These are phyloP conservation scores for Apotomis betuletana DNA, from an alignment of 2,888 invertebrate species.

Conservation along the genomic window DNA sequence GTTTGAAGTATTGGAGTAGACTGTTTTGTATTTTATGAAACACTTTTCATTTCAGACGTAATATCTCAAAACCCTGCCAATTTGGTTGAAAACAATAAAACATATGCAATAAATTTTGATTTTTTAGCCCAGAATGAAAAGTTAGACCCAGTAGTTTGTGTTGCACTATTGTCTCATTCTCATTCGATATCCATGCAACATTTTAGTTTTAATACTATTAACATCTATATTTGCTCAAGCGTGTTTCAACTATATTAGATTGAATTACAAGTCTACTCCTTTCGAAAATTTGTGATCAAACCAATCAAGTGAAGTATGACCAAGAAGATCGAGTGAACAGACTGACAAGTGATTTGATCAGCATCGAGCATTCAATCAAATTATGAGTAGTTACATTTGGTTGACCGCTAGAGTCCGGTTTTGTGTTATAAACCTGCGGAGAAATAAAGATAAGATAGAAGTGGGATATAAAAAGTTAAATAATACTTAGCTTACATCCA, in stretches of 20 bases:
- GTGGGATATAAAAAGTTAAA: slow-evolving; percentile 69
- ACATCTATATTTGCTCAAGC: slow-evolving; percentile 74
- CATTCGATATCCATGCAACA: slow-evolving; percentile 68
- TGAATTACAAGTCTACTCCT: slow-evolving; percentile 68
- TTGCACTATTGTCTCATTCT: slow-evolving; percentile 55
- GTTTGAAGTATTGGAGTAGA: slow-evolving; percentile 58
- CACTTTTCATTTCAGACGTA: slow-evolving; percentile 75
- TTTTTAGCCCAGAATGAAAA: slow-evolving; percentile 73
- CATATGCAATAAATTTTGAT: slow-evolving; percentile 52
- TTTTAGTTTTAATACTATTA: slow-evolving; percentile 57
- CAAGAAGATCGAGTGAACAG: slow-evolving; percentile 75
- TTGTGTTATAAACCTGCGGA: slow-evolving; percentile 84
- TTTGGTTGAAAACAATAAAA: slow-evolving; percentile 44
- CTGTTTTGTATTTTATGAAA: slow-evolving; percentile 54
- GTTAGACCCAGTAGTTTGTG: slow-evolving; percentile 53
- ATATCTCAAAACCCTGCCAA: slow-evolving; percentile 62
- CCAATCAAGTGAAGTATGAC: slow-evolving; percentile 75
- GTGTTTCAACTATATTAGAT: slow-evolving; percentile 61
- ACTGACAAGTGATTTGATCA: slow-evolving; percentile 78
- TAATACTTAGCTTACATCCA: slow-evolving; percentile 64
- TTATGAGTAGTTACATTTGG: slow-evolving; percentile 82
- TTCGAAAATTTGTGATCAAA: slow-evolving; percentile 69
- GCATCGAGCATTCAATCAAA: slow-evolving; percentile 75
- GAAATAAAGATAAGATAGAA: slow-evolving; percentile 81
- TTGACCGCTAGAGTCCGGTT: slow-evolving; percentile 84